Base-by-base conservation (phyloP, 1,140 invertebrate genomes). In the Globodera rostochiensis region DNA sequence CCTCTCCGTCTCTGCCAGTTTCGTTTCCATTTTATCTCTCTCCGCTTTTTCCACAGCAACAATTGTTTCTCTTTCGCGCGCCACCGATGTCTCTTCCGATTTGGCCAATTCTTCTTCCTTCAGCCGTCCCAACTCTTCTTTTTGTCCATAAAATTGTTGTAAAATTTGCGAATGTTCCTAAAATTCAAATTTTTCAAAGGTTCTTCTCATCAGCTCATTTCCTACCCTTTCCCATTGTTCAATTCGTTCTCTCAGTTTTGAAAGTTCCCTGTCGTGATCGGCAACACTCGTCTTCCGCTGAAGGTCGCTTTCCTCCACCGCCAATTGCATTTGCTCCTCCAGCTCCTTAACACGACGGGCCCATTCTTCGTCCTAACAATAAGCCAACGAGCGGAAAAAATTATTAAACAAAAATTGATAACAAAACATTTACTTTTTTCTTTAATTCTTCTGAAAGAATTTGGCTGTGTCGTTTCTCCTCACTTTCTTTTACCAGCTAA, bases 401-500 rank as follows among this genome's bases (percentile, higher is more conserved):
- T 3, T 36, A 36, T 36, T 36, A 1, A 36, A 25, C 25, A 25
- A 25, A 25, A 25, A 25, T 25, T 25, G 69, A 77, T 15, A 83
- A 84, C 83, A 15, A 25, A 53, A 45, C 7, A 45, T 82, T 25
- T 9, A 81, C 80, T 66, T 82, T 70, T 84, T 83, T 83, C 49
- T 15, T 36, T 8, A 83, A 47, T 50, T 83, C 83, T 15, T 69
- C 50, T 45, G 69, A 60, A 9, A 86, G 47, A 67, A 82, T 86
- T 21, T 83, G 45, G 45, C 66, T 53, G 57, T 74, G 81, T 46
- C 84, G 84, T n/a, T 78, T 80, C 53, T 86, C 86, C 73, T 88
- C 87, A 73, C 86, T 84, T 67, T 89, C 85, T 50, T 82, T 83
- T 4, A 87, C 86, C 50, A 85, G 76, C 84, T 86, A 11, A 76